These are phyloP conservation scores for Athripsodes cinereus DNA, from an alignment of 2,888 invertebrate genomes.

Conservation along the genomic window DNA sequence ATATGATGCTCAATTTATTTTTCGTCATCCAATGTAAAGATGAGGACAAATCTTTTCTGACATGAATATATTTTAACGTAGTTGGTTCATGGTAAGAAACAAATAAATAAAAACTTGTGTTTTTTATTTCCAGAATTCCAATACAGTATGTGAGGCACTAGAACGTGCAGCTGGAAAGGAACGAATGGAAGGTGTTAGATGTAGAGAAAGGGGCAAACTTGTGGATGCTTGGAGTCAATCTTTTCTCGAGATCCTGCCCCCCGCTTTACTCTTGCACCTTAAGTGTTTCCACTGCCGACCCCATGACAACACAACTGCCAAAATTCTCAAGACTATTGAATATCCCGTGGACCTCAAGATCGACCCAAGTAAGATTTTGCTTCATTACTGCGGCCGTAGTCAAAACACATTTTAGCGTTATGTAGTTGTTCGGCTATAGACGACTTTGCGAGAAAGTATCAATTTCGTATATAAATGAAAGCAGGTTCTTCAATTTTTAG, in stretches of 20 bases:
- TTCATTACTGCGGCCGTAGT: neutral
- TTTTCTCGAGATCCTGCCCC: conserved; percentile 82
- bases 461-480: too few species aligned
- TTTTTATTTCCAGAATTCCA: conserved; percentile 60
- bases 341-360: conserved; percentile 87
- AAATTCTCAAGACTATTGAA: conserved; percentile 86
- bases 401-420: neutral
- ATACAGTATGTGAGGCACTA: conserved; percentile 79
- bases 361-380: conserved; percentile 65
- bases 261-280: conserved; percentile 83
- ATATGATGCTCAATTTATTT: conserved; percentile 11
- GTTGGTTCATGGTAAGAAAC: too few species aligned
- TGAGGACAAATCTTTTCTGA: conserved; percentile 7
- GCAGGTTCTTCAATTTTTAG: too few species aligned
- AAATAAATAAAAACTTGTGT: too few species aligned
- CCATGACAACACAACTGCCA: conserved; percentile 81
- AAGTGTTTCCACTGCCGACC: conserved; percentile 88
- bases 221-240: conserved; percentile 88
- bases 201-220: conserved; percentile 72
- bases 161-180: conserved; percentile 82
- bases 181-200: conserved; percentile 79
- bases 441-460: too few species aligned
- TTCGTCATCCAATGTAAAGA: conserved; percentile 11
- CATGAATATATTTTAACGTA: too few species aligned
- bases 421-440: too few species aligned